Base-by-base conservation (phyloP, 1,140 invertebrate genomes). In the Tribolium castaneum region DNA sequence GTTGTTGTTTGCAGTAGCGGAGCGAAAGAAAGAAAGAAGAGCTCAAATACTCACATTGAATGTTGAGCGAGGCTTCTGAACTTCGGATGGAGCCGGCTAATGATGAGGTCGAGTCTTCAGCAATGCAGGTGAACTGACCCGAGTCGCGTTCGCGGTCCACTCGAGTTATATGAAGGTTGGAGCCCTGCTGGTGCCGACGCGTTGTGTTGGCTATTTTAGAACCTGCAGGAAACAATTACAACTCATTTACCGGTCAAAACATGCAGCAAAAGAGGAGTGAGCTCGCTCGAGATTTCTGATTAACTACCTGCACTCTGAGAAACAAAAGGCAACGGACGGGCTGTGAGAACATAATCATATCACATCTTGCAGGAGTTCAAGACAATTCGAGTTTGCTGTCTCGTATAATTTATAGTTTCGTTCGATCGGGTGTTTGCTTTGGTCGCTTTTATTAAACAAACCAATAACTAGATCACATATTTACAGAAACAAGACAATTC, bases 101-200 rank as follows among this genome's bases (percentile, higher is more conserved):
- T 45, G 1, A 86, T 84, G 12, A 34, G 34, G 54, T 62, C 54
- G 81, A 66, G 81, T 92, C 91, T 77, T 88, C 89, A 6, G 90
- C 91, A 50, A 90, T 89, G 83, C 91, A 92, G 71, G 88, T 88
- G 83, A 91, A 92, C 30, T 90, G 87, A 12, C 91, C 91, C 0
- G 85, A 78, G 78, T 92, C 91, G 16, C 87, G 81, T 50, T 88
- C 86, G 14, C 89, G 85, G 54, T 90, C 87, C 1, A 90, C 90
- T 49, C 90, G 85, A 19, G 90, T 88, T 78, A 92, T 90, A 80
- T 88, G 86, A 51, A 92, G 82, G 83, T 91, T 87, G 54, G 88
- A 88, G 54, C 90, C 90, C 70, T 88, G 87, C 84, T 92, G 90
- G 82, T 88, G 89, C 13, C 90, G 84, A 35, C 91, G 83, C 22